A percentile compares a stretch with the other conserved stretches of the same genome.
phyloP scores from a whole-genome alignment of 2,797 vertebrate species.

The Todus mexicanus region DNA sequence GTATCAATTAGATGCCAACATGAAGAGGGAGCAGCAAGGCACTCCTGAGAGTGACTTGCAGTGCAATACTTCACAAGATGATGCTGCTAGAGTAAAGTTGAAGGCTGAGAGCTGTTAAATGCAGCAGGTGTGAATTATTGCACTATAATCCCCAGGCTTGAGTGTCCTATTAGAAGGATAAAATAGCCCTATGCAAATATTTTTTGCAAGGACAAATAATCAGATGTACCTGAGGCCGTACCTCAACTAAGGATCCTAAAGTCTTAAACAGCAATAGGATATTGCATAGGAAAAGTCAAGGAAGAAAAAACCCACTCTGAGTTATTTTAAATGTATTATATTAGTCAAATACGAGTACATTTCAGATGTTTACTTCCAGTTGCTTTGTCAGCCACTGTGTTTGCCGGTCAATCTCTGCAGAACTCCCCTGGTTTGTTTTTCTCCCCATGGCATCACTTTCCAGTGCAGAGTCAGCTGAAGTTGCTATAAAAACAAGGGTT shows the following conservation, averaged over 20 bases:
- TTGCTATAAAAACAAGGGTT: neutral
- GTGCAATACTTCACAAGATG: neutral
- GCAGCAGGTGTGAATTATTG: conserved; percentile 2
- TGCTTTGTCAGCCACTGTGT: neutral
- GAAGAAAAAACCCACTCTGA: rapidly evolving
- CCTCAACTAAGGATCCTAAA: neutral
- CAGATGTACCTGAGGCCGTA: neutral
- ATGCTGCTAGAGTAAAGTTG: neutral
- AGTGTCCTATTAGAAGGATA: neutral
- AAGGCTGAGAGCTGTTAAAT: neutral
- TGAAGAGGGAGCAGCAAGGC: neutral
- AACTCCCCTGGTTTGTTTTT: neutral
- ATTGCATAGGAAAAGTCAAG: neutral
- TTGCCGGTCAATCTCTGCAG: neutral
- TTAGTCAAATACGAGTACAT: neutral
- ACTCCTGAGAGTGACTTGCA: neutral
- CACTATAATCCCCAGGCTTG: neutral
- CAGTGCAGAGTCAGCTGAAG: neutral
- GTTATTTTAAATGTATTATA: neutral
- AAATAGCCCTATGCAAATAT: neutral
- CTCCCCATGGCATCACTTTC: neutral
- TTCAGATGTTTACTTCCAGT: neutral
- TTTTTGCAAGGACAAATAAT: neutral
- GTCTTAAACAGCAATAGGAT: neutral
- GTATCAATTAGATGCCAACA: neutral